Evolutionary conservation across 2,797 vertebrate genomes (phyloP), one percentile per base, ranked within the genome.

Genomic region (Furcifer pardalis): DNA sequence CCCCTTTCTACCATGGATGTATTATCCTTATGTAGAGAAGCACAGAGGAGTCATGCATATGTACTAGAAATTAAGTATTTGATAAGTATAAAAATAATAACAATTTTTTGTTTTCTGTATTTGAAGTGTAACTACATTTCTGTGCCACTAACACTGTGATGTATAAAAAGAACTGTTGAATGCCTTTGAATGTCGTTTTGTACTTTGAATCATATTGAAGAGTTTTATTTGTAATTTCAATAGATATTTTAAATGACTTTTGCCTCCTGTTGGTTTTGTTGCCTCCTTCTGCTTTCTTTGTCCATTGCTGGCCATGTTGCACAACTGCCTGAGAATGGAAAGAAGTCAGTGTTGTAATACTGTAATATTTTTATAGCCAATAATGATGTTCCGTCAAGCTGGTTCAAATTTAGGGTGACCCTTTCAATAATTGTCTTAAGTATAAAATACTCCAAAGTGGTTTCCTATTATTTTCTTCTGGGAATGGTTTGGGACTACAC

Each of bases 91-190:
- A 69, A 92, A 90, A 91, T 86, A 87, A 86, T 19, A 25, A 63
- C 32, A 72, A 74, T 93, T 15, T 19, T 19, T 23, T 82, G 83
- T 56, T 95, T 88, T 90, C 90, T 92, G 95, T 94, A 93, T 94
- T 93, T 91, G 93, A 94, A 88, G 87, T 86, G 87, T 95, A 91
- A 87, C 94, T 96, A 94, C 95, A 93, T 94, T 95, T 71, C 93
- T 94, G 96, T 97, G 96, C 95, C 96, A 96, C 96, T 95, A 96
- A 97, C 97, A 97, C 97, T 98, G 97, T 98, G 97, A 98, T 96
- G 97, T 96, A 94, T 90, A 94, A 93, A 56, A 94, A 88, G 94
- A 93, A 84, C 89, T 91, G 93, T 94, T 90, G 94, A 93, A 95
- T 93, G 96, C 95, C 94, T 96, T 96, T 94, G 93, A 90, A 92